Evolutionary conservation across 1,140 invertebrate genomes (phyloP).

Genomic region (Macrobrachium rosenbergii): DNA sequence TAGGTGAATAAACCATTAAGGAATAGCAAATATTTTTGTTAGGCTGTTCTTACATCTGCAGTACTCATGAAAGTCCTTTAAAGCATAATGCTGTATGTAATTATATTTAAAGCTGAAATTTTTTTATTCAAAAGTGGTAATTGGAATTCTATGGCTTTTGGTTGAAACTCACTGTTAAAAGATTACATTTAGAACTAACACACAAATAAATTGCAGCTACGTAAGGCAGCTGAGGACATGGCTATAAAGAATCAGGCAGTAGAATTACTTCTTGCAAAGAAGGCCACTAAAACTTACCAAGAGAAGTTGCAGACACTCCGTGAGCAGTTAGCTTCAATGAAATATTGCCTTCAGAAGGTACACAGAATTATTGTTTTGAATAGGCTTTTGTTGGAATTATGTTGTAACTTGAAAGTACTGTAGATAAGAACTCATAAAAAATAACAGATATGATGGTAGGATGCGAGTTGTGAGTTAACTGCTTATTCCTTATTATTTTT

Average conservation of each 20-base stretch:
- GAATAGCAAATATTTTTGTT: too few species aligned
- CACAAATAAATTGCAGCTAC: conserved; percentile 44
- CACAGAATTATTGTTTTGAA: background rate
- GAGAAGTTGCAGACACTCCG: conserved; percentile 63
- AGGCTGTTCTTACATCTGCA: too few species aligned
- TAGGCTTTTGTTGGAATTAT: background rate
- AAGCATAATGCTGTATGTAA: too few species aligned
- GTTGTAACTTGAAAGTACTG: background rate
- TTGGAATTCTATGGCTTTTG: background rate
- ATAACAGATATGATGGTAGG: too few species aligned
- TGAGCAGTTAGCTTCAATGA: conserved; percentile 60
- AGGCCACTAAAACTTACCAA: conserved; percentile 61
- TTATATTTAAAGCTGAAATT: too few species aligned
- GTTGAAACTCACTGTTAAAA: background rate
- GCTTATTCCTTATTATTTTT: too few species aligned
- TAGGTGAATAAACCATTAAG: too few species aligned
- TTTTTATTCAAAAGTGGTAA: too few species aligned
- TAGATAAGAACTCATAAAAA: too few species aligned
- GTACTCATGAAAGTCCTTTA: too few species aligned
- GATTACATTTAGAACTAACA: background rate
- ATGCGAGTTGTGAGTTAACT: too few species aligned
- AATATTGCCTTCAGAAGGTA: conserved; percentile 62
- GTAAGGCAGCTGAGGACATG: conserved; percentile 65
- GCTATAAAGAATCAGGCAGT: conserved; percentile 62
- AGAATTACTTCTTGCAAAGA: conserved; percentile 57